Evolutionary conservation across 1,140 invertebrate genomes (phyloP).

Genomic region (Wiebesia pumilae): DNA sequence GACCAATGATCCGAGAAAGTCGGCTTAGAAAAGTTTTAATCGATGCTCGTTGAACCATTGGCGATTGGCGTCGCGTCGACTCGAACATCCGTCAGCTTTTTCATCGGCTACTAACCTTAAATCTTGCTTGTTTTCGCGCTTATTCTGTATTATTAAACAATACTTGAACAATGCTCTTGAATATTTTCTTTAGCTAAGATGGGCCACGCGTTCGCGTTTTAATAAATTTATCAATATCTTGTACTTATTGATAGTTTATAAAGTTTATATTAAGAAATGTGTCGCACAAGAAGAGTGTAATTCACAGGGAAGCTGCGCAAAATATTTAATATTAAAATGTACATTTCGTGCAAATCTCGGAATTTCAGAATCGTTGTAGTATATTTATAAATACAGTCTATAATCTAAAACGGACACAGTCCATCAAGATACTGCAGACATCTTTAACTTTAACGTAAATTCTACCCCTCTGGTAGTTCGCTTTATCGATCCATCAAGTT

Average conservation of each 20-base stretch:
- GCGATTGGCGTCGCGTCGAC: conserved; percentile 47
- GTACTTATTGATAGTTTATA: too few relatives aligned
- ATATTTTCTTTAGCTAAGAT: too few relatives aligned
- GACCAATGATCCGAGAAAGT: conserved; percentile 63
- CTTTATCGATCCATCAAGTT: conserved; percentile 66
- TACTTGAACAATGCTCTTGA: neutral
- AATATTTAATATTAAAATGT: too few relatives aligned
- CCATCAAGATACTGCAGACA: conserved; percentile 19
- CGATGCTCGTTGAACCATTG: conserved; percentile 55
- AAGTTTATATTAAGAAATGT: too few relatives aligned
- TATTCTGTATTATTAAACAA: neutral
- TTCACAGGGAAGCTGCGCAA: too few relatives aligned
- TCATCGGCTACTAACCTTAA: conserved; percentile 21
- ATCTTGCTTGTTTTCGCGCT: neutral
- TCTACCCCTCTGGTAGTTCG: conserved; percentile 57
- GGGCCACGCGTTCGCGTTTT: too few relatives aligned
- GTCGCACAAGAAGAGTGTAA: too few relatives aligned
- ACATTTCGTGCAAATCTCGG: too few relatives aligned
- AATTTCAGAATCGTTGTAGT: neutral
- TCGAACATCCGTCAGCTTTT: conserved; percentile 46
- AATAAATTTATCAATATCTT: too few relatives aligned
- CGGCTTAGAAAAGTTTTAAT: conserved; percentile 71
- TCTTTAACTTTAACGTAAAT: conserved; percentile 66
- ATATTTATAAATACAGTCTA: neutral
- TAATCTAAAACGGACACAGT: neutral